Percentiles rank a stretch among this genome's conserved stretches.
phyloP scores from a whole-genome alignment of 2,113 vertebrate species.

The Heloderma charlesbogerti region DNA sequence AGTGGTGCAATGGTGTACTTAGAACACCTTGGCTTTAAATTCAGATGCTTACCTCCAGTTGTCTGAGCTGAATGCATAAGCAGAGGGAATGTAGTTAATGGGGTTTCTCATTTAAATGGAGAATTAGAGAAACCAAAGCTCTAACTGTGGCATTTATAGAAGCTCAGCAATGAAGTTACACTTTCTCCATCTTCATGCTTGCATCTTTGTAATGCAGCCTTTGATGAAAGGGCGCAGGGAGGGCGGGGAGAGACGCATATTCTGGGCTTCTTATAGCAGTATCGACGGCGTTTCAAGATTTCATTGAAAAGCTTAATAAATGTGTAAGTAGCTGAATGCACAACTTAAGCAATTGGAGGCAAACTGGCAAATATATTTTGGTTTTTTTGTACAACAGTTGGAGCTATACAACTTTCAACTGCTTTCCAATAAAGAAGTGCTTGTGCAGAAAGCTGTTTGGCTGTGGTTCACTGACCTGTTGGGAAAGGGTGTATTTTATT shows the following conservation, averaged over 20 bases:
- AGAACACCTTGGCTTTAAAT: not conserved
- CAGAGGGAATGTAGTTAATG: constrained; percentile 21
- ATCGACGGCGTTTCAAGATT: constrained; percentile 48
- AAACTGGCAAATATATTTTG: constrained; percentile 41
- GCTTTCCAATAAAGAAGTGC: constrained; percentile 70
- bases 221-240: not conserved
- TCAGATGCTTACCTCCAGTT: not conserved
- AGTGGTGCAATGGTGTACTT: constrained; percentile 6
- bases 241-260: not conserved
- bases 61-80: constrained; percentile 37
- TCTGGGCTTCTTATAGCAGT: not conserved
- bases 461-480: not conserved
- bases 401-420: constrained; percentile 52
- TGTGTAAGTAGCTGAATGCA: constrained; percentile 27
- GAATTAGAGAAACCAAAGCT: constrained; percentile 3
- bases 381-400: constrained; percentile 70
- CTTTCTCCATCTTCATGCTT: not conserved
- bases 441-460: constrained; percentile 52
- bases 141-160: constrained; percentile 49
- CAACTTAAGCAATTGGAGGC: constrained; percentile 51
- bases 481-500: not conserved
- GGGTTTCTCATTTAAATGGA: constrained; percentile 30
- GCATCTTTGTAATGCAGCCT: constrained; percentile 5
- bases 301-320: constrained; percentile 40
- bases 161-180: constrained; percentile 27